phyloP scores from a whole-genome alignment of 2,113 vertebrate genomes.

The Pleuronectes platessa region DNA sequence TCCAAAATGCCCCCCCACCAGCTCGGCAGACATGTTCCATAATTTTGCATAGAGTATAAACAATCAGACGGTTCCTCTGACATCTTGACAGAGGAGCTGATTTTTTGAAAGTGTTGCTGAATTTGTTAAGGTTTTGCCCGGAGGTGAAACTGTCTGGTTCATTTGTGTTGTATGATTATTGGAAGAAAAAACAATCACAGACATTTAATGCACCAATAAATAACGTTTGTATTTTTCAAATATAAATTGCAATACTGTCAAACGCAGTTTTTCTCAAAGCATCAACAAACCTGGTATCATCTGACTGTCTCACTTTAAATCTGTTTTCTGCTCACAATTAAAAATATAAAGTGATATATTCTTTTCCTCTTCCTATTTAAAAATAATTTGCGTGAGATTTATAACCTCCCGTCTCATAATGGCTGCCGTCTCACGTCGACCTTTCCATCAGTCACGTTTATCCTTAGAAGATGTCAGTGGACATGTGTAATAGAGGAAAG shows the following conservation, averaged over 20 bases:
- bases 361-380: background rate
- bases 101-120: background rate
- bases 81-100: constrained; percentile 9
- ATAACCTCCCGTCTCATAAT: constrained; percentile 11
- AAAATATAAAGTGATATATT: background rate
- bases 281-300: too few relatives aligned
- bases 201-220: background rate
- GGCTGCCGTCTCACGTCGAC: constrained; percentile 27
- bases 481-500: constrained; percentile 3
- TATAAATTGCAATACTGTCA: too few relatives aligned
- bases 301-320: background rate
- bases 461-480: constrained; percentile 17
- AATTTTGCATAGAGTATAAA: constrained; percentile 44
- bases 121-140: background rate
- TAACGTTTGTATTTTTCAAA: too few relatives aligned
- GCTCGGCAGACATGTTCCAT: constrained; percentile 29
- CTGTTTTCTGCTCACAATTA: background rate
- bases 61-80: constrained; percentile 5
- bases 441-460: constrained; percentile 48
- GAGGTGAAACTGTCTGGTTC: background rate
- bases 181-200: too few relatives aligned
- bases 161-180: background rate
- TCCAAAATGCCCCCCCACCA: constrained; percentile 41
- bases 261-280: background rate
- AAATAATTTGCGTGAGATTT: constrained; percentile 16